Evolutionary conservation across 2,113 vertebrate species (phyloP).

Genomic region (Callospermophilus lateralis): DNA sequence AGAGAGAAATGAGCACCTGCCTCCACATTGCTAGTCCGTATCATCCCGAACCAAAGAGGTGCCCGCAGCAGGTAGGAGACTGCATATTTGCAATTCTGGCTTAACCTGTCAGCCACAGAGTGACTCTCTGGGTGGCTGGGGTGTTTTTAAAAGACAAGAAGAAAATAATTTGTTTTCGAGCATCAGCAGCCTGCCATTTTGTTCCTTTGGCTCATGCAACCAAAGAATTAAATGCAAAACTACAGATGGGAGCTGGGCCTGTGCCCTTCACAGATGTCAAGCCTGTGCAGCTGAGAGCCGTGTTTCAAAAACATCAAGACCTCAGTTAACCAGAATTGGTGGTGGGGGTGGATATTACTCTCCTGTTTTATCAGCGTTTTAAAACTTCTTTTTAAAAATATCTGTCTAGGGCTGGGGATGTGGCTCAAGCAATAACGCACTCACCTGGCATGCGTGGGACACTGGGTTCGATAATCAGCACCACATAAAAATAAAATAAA

Average conservation of each 20-base stretch:
- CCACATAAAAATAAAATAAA: too few relatives aligned
- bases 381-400: not conserved
- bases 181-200: conserved; percentile 26
- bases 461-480: too few relatives aligned
- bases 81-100: not conserved
- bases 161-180: conserved; percentile 56
- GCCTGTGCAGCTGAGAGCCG: not conserved
- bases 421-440: too few relatives aligned
- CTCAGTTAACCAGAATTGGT: conserved; percentile 43
- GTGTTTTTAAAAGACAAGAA: conserved; percentile 53
- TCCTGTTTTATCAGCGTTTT: not conserved
- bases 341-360: not conserved
- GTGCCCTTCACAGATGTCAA: conserved; percentile 56
- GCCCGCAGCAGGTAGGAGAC: not conserved
- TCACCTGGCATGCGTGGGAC: too few relatives aligned
- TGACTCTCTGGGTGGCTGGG: not conserved
- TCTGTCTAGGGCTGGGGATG: not conserved
- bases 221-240: conserved; percentile 65
- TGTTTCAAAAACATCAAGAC: conserved; percentile 29
- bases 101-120: conserved; percentile 24
- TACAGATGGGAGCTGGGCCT: conserved; percentile 50
- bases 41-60: not conserved
- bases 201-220: conserved; percentile 65
- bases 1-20: conserved; percentile 31
- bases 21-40: not conserved